phyloP scores from a whole-genome alignment of 1,140 invertebrate species.

The roundworm (Caenorhabditis elegans) region WBcel235 BX284602.5:6149501-6150000 shows the following conservation, averaged over 20 bases:
- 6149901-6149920: background rate
- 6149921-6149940: background rate
- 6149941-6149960: slow-evolving; percentile 18
- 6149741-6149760: slow-evolving; percentile 26
- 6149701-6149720: slow-evolving; percentile 32
- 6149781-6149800: slow-evolving; percentile 14
- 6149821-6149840: background rate
- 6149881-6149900: background rate
- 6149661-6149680: slow-evolving; percentile 10
- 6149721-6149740: slow-evolving; percentile 22
- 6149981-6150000: background rate
- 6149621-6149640: slow-evolving; percentile 21
- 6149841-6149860: slow-evolving; percentile 23
- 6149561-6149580: slow-evolving; percentile 1
- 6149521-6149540: background rate
- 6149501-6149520: background rate
- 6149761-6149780: slow-evolving; percentile 29
- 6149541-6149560: background rate
- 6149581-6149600: background rate
- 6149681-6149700: slow-evolving; percentile 28
- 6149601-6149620: slow-evolving; percentile 17
- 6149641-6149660: background rate
- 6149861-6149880: slow-evolving; percentile 17
- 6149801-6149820: slow-evolving; percentile 27
- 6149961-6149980: slow-evolving; percentile 15